Base-by-base conservation (phyloP, 2,797 vertebrate genomes). In the Sebastes aleutianus region DNA sequence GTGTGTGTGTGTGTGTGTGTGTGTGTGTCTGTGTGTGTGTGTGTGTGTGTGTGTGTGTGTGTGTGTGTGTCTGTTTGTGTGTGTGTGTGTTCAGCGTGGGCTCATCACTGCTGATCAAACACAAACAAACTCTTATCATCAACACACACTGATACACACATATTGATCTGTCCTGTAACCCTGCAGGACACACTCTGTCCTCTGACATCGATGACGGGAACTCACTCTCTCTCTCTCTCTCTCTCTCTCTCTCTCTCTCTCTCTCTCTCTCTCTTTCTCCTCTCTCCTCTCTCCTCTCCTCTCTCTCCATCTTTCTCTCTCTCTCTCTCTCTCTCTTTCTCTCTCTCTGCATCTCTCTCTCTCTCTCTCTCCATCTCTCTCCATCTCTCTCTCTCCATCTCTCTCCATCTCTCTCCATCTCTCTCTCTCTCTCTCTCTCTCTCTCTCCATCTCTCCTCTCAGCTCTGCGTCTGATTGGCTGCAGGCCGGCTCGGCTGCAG, bases 401-500 rank as follows among this genome's bases (percentile, higher is more conserved):
- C 24, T 24, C 24, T 24, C 24, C 24, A 24, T 24, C 24, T 24
- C 24, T 24, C 24, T 24, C 24, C 24, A 24, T 24, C 24, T 24
- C 24, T 24, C 24, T 24, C 24, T 24, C 24, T 24, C 24, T 24
- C 24, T 24, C 24, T 24, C 24, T 24, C 24, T 24, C 24, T 24
- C 24, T 24, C 24, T 24, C 24, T 24, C 24, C 24, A 24, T 24
- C 24, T 24, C 24, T 24, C n/a, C 24, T 71, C 74, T 50, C 66
- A 39, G 18, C 43, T 56, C 62, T n/a, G 10, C 5, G 3, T 65
- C 73, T 70, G 72, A 88, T 87, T 86, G 78, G 90, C 24, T 29
- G 6, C 26, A 68, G 12, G 6, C 27, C 1, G 63, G 20, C 58
- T 70, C 13, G 2, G 27, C 43, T 18, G 70, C 74, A 85, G 78